Base-by-base conservation (phyloP, 1,140 invertebrate genomes). In the Penaeus japonicus region DNA sequence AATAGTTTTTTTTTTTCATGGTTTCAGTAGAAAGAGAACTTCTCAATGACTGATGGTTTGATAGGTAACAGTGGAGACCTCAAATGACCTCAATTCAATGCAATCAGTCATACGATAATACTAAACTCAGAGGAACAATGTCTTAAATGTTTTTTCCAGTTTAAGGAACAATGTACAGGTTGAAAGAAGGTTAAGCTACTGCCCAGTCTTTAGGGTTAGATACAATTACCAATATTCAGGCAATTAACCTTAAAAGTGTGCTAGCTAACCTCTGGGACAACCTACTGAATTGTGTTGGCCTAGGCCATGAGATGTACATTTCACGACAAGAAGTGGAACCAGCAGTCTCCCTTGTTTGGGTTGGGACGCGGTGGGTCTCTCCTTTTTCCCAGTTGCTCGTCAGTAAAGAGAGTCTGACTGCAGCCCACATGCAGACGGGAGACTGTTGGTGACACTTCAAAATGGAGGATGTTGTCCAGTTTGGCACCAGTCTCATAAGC, bases 291-390 rank as follows among this genome's bases (percentile, higher is more conserved):
- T 85, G 84, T 85, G 65, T 78, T 78, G 84, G 84, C 84, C 78
- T 85, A 55, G 22, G 84, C 84, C 84, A 85, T 78, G 84, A 85
- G 84, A 85, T 85, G 84, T 85, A 85, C 54, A 85, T 85, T 85
- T 85, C 84, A 85, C 54, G 84, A 85, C 73, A 57, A 55, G 70
- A 70, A 84, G 59, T 75, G 84, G 32, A 32, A 22, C 84, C 12
- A 85, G 32, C 55, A 78, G 32, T 85, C 57, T 78, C 57, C 39
- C 24, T 82, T 22, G n/a, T 22, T 80, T 53, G 53, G 27, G 27
- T 20, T 15, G 54, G 54, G 27, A 10, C 20, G 59, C 15, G 70
- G 24, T 55, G 4, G 39, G 24, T n/a, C 20, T 39, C 39, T 24
- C 47, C 30, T 59, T 73, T 32, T 12, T 17, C 73, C 32, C 35